Evolutionary conservation across 37 sponge, comb jelly and placozoan species (phyloP).

Genomic region (Amphimedon queenslandica): DNA sequence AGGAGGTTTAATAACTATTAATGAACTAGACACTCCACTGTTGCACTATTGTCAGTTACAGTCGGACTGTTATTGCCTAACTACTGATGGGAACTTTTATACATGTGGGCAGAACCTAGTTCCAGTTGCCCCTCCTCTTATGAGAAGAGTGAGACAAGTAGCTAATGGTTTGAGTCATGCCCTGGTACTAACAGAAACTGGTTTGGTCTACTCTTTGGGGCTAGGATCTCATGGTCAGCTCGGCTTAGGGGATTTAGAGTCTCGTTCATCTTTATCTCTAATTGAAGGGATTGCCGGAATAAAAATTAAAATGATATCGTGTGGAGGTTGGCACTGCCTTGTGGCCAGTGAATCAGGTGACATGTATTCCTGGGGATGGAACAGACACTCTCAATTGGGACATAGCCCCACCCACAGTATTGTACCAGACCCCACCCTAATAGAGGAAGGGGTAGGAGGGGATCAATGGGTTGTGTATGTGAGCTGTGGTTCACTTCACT

Average conservation of each 20-base stretch:
- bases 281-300: slow-evolving; percentile 60
- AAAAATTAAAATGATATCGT: slow-evolving; percentile 20
- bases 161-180: slow-evolving; percentile 44
- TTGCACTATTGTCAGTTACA: too few species aligned
- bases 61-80: too few species aligned
- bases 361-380: slow-evolving; percentile 82
- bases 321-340: slow-evolving; percentile 62
- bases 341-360: slow-evolving; percentile 42
- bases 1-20: too few species aligned
- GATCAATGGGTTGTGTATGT: slow-evolving; percentile 11
- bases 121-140: too few species aligned
- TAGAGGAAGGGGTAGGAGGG: too few species aligned
- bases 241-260: slow-evolving; percentile 67
- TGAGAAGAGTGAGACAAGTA: too few species aligned
- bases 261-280: slow-evolving; percentile 21
- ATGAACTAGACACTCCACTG: too few species aligned
- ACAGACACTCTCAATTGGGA: slow-evolving; percentile 54
- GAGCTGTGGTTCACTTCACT: slow-evolving; percentile 46
- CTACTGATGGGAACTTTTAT: too few species aligned
- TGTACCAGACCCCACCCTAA: slow-evolving; percentile 38
- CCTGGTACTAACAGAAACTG: slow-evolving; percentile 13
- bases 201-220: slow-evolving; percentile 41
- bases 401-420: slow-evolving; percentile 21
- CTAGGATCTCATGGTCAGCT: slow-evolving; percentile 64
- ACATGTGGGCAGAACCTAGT: too few species aligned